Evolutionary conservation across 2,113 vertebrate genomes (phyloP), one percentile per base, ranked within the genome.

Genomic region (Columba livia): DNA sequence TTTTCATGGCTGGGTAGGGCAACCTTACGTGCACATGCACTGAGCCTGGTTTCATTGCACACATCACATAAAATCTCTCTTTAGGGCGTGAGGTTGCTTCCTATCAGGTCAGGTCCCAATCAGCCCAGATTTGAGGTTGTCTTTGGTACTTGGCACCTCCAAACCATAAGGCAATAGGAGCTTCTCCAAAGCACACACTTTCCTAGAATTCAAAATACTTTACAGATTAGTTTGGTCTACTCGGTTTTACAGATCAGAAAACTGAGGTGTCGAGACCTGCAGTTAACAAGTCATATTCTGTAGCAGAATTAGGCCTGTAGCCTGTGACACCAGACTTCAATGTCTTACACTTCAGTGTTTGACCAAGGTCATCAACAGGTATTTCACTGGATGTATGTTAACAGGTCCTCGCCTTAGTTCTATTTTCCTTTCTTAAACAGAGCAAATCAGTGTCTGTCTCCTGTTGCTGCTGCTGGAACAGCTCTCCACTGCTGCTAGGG

Each of bases 21-120:
- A 61, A 4, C 12, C 25, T 48, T 38, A 15, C 9, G 9, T 0
- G 0, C 10, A 12, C 1, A 0, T 4, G 8, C 24, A 7, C 14
- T 16, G 53, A 23, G 8, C 13, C 3, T 1, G 53, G 18, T 53
- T 83, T 74, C 57, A 31, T 25, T 8, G 2, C 60, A 17, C 7
- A 10, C 15, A 7, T 31, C 29, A 31, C 0, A 0, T 53, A 21
- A 85, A 79, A 69, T 21, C 23, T 85, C 48, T 64, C 23, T 18
- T 38, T 13, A 21, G 26, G 20, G 38, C 24, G 2, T 17, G 28
- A 70, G 10, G 20, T 38, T 47, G 26, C 9, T 84, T 65, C 42
- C 51, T 67, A 10, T 31, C 25, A 67, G 16, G 3, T 0, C 1
- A 3, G 20, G 20, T 44, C 24, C 14, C 32, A 78, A 44, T 31